Evolutionary conservation across 2,797 vertebrate species (phyloP).

Genomic region (Podargus strigoides): DNA sequence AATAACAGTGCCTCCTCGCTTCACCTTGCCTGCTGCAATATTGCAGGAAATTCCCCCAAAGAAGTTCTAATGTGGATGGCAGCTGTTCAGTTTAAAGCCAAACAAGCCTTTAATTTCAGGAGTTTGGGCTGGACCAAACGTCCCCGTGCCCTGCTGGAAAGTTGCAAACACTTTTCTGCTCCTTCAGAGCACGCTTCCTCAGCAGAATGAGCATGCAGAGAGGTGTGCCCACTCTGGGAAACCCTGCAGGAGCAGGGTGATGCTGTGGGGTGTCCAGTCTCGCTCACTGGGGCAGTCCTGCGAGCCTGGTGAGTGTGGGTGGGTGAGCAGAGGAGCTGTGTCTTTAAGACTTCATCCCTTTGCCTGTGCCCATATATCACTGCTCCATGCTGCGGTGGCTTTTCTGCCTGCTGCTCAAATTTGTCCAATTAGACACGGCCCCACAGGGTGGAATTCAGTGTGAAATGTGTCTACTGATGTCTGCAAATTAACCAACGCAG

Average conservation of each 20-base stretch:
- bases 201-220: accelerated
- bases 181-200: neutral
- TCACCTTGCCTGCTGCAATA: neutral
- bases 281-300: neutral
- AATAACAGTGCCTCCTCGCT: neutral
- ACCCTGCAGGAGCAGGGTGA: neutral
- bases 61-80: neutral
- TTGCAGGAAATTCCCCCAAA: conserved; percentile 13
- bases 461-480: conserved; percentile 85
- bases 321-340: conserved; percentile 35
- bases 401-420: conserved; percentile 92
- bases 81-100: conserved; percentile 28
- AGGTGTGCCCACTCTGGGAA: accelerated
- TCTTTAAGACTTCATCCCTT: conserved; percentile 57
- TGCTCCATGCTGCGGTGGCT: conserved; percentile 74
- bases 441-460: conserved; percentile 83
- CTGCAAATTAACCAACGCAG: conserved; percentile 81
- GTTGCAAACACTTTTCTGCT: neutral
- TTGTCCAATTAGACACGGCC: conserved; percentile 96
- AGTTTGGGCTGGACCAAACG: neutral
- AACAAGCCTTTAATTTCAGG: neutral
- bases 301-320: too few relatives aligned
- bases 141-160: neutral
- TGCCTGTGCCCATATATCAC: conserved; percentile 81
- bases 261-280: neutral